phyloP scores from a whole-genome alignment of 2,797 vertebrate species.

The Tokudaia tokunoshimensis region DNA sequence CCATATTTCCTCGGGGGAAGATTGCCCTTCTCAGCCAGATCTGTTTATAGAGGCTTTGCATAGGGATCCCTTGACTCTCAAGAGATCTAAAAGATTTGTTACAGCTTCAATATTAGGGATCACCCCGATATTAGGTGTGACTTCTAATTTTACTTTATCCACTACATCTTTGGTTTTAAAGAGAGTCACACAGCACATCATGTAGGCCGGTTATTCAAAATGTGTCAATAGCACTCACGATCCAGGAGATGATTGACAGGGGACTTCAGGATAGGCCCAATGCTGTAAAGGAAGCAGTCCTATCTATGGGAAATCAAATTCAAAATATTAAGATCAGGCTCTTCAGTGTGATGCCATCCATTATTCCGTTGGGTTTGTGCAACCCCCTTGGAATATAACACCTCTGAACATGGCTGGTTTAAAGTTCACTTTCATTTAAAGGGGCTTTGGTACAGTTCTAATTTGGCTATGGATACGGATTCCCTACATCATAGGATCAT shows the following conservation, averaged over 20 bases:
- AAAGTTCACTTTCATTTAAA: neutral
- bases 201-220: neutral
- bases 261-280: neutral
- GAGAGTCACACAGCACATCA: neutral
- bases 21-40: neutral
- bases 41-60: neutral
- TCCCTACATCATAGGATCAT: neutral
- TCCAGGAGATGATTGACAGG: neutral
- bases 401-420: neutral
- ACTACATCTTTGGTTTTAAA: neutral
- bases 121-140: neutral
- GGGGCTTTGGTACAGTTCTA: neutral
- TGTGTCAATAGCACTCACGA: neutral
- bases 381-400: neutral
- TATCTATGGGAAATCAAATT: neutral
- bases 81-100: neutral
- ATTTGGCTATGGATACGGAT: neutral
- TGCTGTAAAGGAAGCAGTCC: neutral
- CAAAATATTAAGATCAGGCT: neutral
- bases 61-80: neutral
- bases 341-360: neutral
- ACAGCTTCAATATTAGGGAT: neutral
- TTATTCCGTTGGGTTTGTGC: neutral
- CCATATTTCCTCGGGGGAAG: neutral
- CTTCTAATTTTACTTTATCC: too few species aligned